A percentile compares a stretch with the other conserved stretches of the same genome.
Conservation (phyloP, 2,797 vertebrate genomes). For the Liasis olivaceus region DNA sequence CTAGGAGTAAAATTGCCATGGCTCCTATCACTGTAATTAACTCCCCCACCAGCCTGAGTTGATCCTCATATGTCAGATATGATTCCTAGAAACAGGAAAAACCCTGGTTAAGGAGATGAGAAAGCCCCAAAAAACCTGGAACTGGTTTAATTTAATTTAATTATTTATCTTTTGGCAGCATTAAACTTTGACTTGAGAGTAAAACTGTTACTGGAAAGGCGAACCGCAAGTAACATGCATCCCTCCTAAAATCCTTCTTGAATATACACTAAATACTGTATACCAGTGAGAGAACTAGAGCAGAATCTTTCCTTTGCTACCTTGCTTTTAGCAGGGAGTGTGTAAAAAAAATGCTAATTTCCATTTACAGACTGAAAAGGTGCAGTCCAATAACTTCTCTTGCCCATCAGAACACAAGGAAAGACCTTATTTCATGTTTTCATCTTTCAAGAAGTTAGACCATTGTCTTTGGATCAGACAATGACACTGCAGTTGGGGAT, state of each 20-base stretch:
- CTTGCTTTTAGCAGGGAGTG: neutral
- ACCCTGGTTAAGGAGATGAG: neutral
- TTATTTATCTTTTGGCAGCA: neutral
- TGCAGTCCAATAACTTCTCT: neutral
- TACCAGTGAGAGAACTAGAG: neutral
- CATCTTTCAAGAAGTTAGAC: neutral
- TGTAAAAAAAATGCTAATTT: neutral
- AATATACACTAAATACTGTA: neutral
- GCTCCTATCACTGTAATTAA: slow-evolving; percentile 89
- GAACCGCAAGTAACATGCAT: neutral
- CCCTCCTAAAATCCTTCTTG: neutral
- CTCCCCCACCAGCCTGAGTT: slow-evolving; percentile 87
- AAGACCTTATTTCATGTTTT: neutral
- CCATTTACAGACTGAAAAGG: neutral
- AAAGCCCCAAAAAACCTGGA: neutral
- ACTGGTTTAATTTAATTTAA: neutral
- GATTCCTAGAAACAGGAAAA: slow-evolving; percentile 79
- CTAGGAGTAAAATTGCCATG: slow-evolving; percentile 85
- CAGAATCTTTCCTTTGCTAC: neutral
- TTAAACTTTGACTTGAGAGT: neutral
- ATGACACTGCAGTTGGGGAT: neutral
- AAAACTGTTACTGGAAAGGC: neutral
- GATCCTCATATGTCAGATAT: slow-evolving; percentile 83
- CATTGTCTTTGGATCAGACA: neutral
- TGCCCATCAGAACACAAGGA: neutral